phyloP scores from a whole-genome alignment of 2,797 vertebrate genomes.

The Oceanodroma leucorhoa region DNA sequence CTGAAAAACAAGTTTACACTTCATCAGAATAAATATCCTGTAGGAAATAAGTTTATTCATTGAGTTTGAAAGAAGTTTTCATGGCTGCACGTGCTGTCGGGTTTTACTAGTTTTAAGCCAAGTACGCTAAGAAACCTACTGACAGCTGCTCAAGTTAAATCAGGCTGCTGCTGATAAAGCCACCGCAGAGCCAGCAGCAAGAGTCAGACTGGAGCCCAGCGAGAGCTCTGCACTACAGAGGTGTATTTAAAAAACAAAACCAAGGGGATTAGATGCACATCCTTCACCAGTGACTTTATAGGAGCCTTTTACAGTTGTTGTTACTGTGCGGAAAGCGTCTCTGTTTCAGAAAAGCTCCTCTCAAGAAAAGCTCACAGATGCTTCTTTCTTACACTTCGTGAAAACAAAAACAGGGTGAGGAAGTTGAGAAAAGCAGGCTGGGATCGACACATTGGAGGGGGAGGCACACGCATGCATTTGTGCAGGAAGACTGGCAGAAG shows the following conservation, averaged over 20 bases:
- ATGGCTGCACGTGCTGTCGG: not conserved
- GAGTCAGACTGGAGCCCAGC: not conserved
- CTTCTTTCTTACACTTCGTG: not conserved
- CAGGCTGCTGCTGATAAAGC: not conserved
- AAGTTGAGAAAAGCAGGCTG: not conserved
- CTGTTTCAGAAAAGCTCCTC: not conserved
- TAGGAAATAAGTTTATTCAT: constrained; percentile 17
- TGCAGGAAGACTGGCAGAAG: not conserved
- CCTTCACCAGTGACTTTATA: not conserved
- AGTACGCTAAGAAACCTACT: not conserved
- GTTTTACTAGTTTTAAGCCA: not conserved
- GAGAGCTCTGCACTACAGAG: not conserved
- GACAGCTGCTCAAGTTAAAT: not conserved
- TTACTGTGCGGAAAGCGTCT: not conserved
- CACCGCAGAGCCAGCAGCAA: not conserved
- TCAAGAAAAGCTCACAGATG: not conserved
- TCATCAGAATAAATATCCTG: constrained; percentile 32
- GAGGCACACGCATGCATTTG: not conserved
- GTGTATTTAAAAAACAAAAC: not conserved
- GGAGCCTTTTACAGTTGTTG: not conserved
- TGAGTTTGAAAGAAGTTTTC: not conserved
- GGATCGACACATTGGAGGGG: not conserved
- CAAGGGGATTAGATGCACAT: not conserved
- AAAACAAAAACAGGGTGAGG: not conserved
- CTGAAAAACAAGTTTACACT: constrained; percentile 26